Conservation (phyloP, 2,113 vertebrate species). For the Prolemur simus region DNA sequence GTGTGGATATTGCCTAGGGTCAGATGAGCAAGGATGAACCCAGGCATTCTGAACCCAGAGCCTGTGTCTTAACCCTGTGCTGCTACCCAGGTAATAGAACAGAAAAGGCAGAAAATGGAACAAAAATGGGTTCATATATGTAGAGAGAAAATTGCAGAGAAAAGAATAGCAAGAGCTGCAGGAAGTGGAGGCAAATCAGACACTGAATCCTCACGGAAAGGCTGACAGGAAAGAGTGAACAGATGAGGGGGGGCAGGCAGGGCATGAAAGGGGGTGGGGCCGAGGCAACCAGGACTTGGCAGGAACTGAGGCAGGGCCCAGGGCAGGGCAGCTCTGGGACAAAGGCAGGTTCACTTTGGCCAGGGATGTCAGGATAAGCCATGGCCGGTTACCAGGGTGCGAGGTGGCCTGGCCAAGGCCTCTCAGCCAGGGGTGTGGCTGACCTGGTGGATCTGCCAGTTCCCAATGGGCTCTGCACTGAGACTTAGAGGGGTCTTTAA, state of each 20-base stretch:
- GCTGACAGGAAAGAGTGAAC: neutral
- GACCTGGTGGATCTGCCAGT: neutral
- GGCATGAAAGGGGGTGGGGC: too few relatives aligned
- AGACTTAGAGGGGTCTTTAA: neutral
- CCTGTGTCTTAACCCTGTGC: neutral
- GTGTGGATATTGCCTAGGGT: neutral
- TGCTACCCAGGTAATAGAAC: neutral
- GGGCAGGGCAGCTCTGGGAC: neutral
- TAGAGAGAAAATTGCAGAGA: neutral
- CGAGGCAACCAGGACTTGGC: neutral
- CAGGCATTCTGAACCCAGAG: neutral
- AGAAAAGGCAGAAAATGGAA: neutral
- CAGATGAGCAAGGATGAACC: neutral
- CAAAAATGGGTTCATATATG: neutral
- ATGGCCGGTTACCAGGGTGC: neutral
- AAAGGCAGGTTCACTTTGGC: neutral
- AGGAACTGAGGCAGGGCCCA: neutral
- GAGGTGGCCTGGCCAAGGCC: neutral
- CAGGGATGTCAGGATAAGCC: neutral
- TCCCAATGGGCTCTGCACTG: neutral
- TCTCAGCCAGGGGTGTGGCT: neutral
- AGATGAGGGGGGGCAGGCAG: too few relatives aligned
- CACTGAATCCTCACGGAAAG: neutral
- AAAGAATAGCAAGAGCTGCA: neutral
- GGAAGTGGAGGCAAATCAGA: too few relatives aligned